Base-by-base conservation (phyloP, 2,888 invertebrate genomes). In the Teleogryllus oceanicus region DNA sequence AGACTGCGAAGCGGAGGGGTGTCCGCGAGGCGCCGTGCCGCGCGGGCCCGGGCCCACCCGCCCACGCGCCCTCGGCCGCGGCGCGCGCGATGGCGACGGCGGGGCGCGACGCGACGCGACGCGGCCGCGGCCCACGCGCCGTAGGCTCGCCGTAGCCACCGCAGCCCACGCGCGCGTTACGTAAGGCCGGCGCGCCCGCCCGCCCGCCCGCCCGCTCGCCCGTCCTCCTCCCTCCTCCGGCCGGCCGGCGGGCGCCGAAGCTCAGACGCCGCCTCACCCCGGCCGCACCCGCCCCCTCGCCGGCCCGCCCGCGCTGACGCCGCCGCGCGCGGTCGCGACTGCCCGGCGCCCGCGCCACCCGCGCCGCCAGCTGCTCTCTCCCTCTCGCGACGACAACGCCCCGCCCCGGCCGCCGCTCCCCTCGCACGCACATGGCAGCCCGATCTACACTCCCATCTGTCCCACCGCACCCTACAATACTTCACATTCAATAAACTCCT, bases 131-230 rank as follows among this genome's bases (percentile, higher is more conserved):
- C 62, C 62, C 62, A 62, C 62, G n/a, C 62, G 16, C 1, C n/a
- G 62, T 62, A 62, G 62, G 62, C 62, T 18, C 62, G 13, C 62
- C 62, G 62, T 4, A 10, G 62, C n/a, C 4, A 8, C 62, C 5
- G 12, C 62, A 62, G 62, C 62, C 62, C 62, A 62, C 62, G 62
- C 62, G 62, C 62, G n/a, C 62, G 62, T 62, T 62, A 62, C n/a
- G 62, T 62, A 62, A 62, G 62, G 62, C 62, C 62, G 62, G 16
- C n/a, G 13, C 62, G 62, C 62, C 62, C 16, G n/a, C 62, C 8
- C 16, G 62, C 62, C 62, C 8, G 16, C n/a, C 5, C 62, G 62
- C 62, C 62, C 3, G n/a, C 62, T 3, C 16, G n/a, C 12, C 1
- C 16, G n/a, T n/a, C 51, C 24, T 2, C 24, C 2, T 24, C 24